Evolutionary conservation across 2,888 invertebrate species (phyloP).

Genomic region (Petrophora chlorosata): DNA sequence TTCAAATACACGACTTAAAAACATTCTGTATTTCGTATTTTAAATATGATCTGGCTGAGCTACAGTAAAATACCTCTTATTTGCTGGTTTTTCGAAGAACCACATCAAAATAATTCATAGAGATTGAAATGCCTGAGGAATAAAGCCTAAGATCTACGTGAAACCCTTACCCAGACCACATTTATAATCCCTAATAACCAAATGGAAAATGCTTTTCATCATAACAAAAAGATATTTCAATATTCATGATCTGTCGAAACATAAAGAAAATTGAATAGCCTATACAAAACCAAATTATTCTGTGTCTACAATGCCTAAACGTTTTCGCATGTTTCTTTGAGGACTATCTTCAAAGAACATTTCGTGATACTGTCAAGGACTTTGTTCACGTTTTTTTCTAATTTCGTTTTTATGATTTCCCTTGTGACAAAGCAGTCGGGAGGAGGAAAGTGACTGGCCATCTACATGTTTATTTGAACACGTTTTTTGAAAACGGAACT

Average conservation of each 20-base stretch:
- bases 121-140: no score
- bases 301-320: conserved; percentile 2
- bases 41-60: no score
- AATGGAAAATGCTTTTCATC: conserved; percentile 8
- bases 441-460: conserved; percentile 14
- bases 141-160: background rate
- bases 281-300: conserved; percentile 21
- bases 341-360: conserved; percentile 16
- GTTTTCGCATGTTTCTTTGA: conserved; percentile 20
- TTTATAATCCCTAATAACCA: background rate
- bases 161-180: background rate
- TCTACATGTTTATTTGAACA: conserved; percentile 14
- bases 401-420: conserved; percentile 27
- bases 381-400: conserved; percentile 22
- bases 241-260: conserved; percentile 10
- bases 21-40: no score
- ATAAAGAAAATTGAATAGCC: conserved; percentile 16
- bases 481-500: conserved; percentile 7
- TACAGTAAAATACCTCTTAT: no score
- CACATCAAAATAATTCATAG: no score
- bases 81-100: no score
- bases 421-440: conserved; percentile 9
- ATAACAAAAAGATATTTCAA: conserved; percentile 9
- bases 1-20: no score
- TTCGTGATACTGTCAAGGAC: conserved; percentile 16